Evolutionary conservation across 1,140 invertebrate species (phyloP).

Genomic region (Heliconius congener): DNA sequence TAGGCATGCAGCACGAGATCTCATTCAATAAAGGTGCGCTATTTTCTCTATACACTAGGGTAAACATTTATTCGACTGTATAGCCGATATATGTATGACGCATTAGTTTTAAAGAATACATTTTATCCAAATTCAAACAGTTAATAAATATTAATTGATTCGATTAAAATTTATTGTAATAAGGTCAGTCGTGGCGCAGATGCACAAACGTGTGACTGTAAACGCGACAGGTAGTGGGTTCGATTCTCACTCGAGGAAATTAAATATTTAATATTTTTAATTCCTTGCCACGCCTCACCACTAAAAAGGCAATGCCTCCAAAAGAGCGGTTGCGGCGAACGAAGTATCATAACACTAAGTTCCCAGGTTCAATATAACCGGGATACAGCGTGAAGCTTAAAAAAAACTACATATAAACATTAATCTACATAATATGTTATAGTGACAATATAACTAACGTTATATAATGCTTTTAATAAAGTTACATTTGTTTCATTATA

Average conservation of each 20-base stretch:
- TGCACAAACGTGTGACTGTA: too few species aligned
- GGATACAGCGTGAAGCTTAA: neutral
- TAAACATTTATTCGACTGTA: neutral
- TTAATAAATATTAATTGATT: neutral
- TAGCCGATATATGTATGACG: neutral
- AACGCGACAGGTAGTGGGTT: too few species aligned
- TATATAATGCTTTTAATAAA: neutral
- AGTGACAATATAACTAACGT: neutral
- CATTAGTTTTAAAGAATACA: neutral
- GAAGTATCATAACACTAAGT: neutral
- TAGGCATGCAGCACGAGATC: neutral
- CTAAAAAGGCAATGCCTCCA: too few species aligned
- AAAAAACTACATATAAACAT: neutral
- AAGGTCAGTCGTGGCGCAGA: too few species aligned
- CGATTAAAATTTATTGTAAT: too few species aligned
- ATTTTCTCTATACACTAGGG: neutral
- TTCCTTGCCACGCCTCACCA: too few species aligned
- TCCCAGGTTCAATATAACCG: neutral
- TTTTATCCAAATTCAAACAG: neutral
- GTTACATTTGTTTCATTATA: neutral
- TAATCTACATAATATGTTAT: neutral
- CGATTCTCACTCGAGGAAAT: too few species aligned
- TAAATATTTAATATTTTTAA: too few species aligned
- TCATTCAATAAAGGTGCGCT: neutral
- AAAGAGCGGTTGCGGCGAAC: too few species aligned